These are phyloP conservation scores for Euleptes europaea DNA, from an alignment of 2,113 vertebrate species.

Conservation along the genomic window DNA sequence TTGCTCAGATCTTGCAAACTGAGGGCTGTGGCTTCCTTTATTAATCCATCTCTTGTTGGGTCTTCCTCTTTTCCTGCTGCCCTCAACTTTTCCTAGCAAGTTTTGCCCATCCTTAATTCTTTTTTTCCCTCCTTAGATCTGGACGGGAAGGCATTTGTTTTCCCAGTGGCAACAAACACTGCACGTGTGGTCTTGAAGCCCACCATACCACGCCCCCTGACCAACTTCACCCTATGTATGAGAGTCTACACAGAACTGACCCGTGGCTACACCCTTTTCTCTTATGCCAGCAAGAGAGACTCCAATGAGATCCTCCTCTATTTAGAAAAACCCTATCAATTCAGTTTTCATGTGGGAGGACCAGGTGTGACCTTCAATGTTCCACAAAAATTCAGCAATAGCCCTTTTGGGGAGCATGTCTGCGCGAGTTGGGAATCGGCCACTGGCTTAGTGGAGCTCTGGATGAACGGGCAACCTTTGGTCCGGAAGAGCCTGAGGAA, in stretches of 20 bases:
- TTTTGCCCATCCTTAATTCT: background rate
- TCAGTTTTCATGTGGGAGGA: too few species aligned
- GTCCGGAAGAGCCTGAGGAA: constrained; percentile 1
- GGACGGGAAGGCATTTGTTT: constrained; percentile 22
- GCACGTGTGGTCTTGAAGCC: background rate
- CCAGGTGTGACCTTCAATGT: background rate
- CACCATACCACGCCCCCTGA: background rate
- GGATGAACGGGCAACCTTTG: constrained; percentile 1
- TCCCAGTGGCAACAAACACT: background rate
- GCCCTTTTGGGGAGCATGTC: background rate
- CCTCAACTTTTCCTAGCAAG: too few species aligned
- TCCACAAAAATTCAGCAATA: background rate
- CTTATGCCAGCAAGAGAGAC: background rate
- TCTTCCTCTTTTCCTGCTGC: too few species aligned
- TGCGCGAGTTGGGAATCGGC: background rate
- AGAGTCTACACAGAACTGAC: background rate
- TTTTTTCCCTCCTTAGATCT: background rate
- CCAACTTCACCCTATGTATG: constrained; percentile 4
- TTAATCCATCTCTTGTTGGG: too few species aligned
- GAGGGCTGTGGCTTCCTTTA: too few species aligned
- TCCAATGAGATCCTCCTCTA: constrained; percentile 1
- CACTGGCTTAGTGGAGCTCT: constrained; percentile 8
- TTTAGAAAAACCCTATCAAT: background rate
- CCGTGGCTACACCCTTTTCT: background rate
- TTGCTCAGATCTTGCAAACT: too few species aligned